Evolutionary conservation across 2,797 vertebrate genomes (phyloP).

Genomic region (Brotula barbata): DNA sequence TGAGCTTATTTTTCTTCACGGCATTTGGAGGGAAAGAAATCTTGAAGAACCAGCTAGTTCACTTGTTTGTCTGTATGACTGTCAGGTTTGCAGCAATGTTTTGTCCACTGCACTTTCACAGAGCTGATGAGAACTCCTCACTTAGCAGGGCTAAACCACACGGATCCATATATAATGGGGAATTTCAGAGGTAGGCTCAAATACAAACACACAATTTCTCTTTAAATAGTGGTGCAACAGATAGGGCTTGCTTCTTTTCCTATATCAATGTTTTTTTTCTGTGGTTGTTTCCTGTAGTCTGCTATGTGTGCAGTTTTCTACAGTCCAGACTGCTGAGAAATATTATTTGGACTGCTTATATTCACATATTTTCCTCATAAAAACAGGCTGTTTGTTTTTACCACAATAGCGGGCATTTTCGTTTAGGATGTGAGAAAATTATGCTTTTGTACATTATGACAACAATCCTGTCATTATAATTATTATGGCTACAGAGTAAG

Average conservation of each 20-base stretch:
- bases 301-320: constrained; percentile 45
- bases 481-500: not conserved
- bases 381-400: not conserved
- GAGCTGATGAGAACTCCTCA: constrained; percentile 30
- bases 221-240: constrained; percentile 32
- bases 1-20: constrained; percentile 27
- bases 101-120: constrained; percentile 36
- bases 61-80: constrained; percentile 33
- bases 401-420: not conserved
- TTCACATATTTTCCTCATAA: constrained; percentile 29
- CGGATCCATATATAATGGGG: constrained; percentile 55
- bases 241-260: constrained; percentile 10
- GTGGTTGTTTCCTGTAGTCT: constrained; percentile 34
- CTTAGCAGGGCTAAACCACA: constrained; percentile 39
- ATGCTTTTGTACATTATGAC: constrained; percentile 20
- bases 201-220: constrained; percentile 30
- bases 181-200: constrained; percentile 67
- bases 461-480: constrained; percentile 7
- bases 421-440: not conserved
- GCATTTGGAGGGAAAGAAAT: constrained; percentile 49
- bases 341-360: constrained; percentile 31
- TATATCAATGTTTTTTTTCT: constrained; percentile 38
- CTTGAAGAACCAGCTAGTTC: constrained; percentile 70
- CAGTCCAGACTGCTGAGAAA: constrained; percentile 32
- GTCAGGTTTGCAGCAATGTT: constrained; percentile 32